These are phyloP conservation scores for Prunella strophiata DNA, from an alignment of 2,797 vertebrate species.

Conservation along the genomic window DNA sequence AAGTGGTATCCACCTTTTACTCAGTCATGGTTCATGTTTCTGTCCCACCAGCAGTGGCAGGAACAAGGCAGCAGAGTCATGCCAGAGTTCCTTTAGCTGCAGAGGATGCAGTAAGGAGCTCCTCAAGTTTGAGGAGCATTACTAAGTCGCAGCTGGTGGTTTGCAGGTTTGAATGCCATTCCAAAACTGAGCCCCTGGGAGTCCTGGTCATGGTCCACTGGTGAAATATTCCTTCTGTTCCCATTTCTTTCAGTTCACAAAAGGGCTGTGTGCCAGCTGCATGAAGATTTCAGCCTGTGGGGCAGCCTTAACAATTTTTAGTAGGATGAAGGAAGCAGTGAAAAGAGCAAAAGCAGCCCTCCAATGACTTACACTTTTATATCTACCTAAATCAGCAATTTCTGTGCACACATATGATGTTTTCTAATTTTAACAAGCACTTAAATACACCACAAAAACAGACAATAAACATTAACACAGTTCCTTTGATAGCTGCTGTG, in stretches of 20 bases:
- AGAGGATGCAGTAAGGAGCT: not conserved
- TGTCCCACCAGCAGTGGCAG: rapidly evolving
- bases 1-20: not conserved
- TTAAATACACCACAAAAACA: not conserved
- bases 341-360: not conserved
- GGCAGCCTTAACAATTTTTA: not conserved
- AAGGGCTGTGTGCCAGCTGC: not conserved
- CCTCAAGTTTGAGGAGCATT: not conserved
- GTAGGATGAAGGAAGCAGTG: not conserved
- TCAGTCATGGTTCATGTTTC: rapidly evolving
- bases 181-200: not conserved
- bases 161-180: not conserved
- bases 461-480: not conserved
- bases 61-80: not conserved
- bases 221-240: not conserved
- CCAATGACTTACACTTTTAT: not conserved
- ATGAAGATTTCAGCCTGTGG: not conserved
- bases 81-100: not conserved
- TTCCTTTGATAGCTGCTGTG: not conserved
- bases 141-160: not conserved
- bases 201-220: not conserved
- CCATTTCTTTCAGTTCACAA: not conserved
- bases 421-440: not conserved
- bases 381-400: not conserved
- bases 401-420: not conserved